phyloP scores from a whole-genome alignment of 1,140 invertebrate genomes.

The Drosophila lacteicornis region DNA sequence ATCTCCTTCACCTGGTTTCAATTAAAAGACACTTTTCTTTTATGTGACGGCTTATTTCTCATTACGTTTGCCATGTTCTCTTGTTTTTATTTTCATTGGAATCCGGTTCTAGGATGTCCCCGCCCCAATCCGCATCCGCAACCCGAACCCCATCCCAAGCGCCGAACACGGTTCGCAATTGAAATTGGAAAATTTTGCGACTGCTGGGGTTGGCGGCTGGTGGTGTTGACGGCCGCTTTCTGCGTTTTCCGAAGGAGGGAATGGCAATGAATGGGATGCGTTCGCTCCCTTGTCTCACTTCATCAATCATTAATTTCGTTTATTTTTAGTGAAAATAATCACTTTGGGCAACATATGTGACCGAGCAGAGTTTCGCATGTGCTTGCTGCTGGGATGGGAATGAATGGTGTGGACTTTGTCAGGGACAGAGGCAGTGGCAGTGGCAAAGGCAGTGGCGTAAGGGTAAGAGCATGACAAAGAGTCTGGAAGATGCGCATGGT shows the following conservation, averaged over 20 bases:
- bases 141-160: neutral
- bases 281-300: conserved; percentile 78
- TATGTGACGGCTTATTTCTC: conserved; percentile 73
- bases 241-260: conserved; percentile 25
- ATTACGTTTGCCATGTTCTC: conserved; percentile 65
- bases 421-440: neutral
- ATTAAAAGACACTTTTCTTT: conserved; percentile 80
- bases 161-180: conserved; percentile 19
- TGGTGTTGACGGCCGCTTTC: conserved; percentile 68
- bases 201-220: conserved; percentile 28
- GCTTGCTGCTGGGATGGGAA: conserved; percentile 28
- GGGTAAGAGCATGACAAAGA: conserved; percentile 55
- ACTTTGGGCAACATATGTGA: conserved; percentile 80
- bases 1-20: conserved; percentile 77
- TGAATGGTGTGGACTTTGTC: conserved; percentile 8
- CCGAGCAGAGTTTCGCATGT: conserved; percentile 72
- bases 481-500: conserved; percentile 45
- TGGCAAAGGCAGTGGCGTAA: neutral
- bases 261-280: conserved; percentile 38
- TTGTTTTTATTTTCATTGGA: conserved; percentile 46
- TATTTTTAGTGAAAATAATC: conserved; percentile 83
- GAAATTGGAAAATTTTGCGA: conserved; percentile 34
- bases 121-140: neutral
- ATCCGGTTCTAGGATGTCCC: conserved; percentile 24
- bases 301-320: conserved; percentile 82